Evolutionary conservation across 92 coral and sea anemone genomes (phyloP).

Genomic region (Paragorgia papillata): DNA sequence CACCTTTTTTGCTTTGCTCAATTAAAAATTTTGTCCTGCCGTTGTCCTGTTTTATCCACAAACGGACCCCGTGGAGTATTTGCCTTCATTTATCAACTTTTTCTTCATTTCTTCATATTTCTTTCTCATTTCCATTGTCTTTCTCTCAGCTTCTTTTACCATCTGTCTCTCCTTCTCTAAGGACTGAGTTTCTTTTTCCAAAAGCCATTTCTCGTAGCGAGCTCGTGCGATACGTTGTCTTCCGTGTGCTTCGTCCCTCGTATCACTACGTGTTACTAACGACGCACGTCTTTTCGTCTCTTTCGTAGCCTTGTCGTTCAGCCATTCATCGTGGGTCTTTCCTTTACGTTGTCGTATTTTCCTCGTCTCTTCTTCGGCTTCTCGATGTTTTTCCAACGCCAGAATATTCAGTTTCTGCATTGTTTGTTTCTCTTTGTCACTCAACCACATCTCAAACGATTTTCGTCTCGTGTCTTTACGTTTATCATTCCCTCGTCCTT

Average conservation of each 20-base stretch:
- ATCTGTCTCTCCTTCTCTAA: conserved; percentile 75
- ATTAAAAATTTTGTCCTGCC: no score
- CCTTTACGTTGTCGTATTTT: conserved; percentile 66
- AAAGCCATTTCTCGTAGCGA: conserved; percentile 89
- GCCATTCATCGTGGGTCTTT: conserved; percentile 91
- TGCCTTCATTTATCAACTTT: conserved; percentile 53
- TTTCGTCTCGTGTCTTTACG: conserved; percentile 36
- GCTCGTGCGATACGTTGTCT: conserved; percentile 50
- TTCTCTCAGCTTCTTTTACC: conserved; percentile 67
- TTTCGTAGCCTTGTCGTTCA: conserved; percentile 77
- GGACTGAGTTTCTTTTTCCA: conserved; percentile 80
- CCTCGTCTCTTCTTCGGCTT: conserved; percentile 65
- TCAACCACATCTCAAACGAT: conserved; percentile 89
- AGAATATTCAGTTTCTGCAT: conserved; percentile 67
- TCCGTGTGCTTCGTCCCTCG: conserved; percentile 27
- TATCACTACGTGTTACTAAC: neutral
- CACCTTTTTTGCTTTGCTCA: no score
- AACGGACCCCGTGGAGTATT: conserved; percentile 38
- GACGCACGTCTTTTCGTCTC: conserved; percentile 54
- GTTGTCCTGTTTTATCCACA: conserved; percentile 44
- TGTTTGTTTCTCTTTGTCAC: conserved; percentile 75
- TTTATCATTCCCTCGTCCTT: neutral
- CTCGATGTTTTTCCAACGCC: conserved; percentile 56
- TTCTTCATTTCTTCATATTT: conserved; percentile 85
- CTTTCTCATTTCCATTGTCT: conserved; percentile 71